Base-by-base conservation (phyloP, 1,140 invertebrate species). In the Zaprionus nigranus region DNA sequence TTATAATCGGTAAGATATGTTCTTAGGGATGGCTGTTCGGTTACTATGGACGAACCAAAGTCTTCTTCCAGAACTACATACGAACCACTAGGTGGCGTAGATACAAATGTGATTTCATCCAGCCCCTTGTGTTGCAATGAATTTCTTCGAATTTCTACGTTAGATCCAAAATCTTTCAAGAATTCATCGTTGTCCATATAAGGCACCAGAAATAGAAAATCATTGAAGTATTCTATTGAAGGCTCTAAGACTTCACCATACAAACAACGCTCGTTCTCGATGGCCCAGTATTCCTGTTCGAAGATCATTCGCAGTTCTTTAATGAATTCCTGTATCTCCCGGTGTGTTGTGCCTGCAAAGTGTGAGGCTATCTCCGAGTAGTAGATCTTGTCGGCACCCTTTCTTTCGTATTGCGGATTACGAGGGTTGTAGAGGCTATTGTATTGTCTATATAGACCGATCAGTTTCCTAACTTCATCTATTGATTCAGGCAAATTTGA, bases 161-260 rank as follows among this genome's bases (percentile, higher is more conserved):
- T 2, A 9, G 30, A 34, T 34, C 9, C 3, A 34, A 34, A 34
- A 34, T 34, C 30, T n/a, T n/a, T n/a, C n/a, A 49, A 49, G 2
- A 12, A 51, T 24, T 51, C 12, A 1, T 56, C 46, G 0, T 46
- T 34, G 20, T 1, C 2, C 3, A 87, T 38, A 60, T 61, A 56
- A 0, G 84, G 85, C 30, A 69, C 65, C 30, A 90, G 15, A 26
- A 90, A 90, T 5, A 77, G 53, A 17, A 88, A 79, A 36, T 88
- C 84, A 43, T 71, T 69, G 59, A 79, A 88, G 67, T 68, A 90
- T n/a, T 51, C 49, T 15, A 90, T 75, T 1, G 81, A 57, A 1
- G 84, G 85, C 13, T 5, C 26, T 6, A 74, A 6, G 2, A 53
- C 22, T 15, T 76, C 38, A 0, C 59, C 72, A 7, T 34, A 30